Evolutionary conservation across 2,888 invertebrate species (phyloP), one percentile per base, ranked within the genome.

Genomic region (Tinea trinotella): DNA sequence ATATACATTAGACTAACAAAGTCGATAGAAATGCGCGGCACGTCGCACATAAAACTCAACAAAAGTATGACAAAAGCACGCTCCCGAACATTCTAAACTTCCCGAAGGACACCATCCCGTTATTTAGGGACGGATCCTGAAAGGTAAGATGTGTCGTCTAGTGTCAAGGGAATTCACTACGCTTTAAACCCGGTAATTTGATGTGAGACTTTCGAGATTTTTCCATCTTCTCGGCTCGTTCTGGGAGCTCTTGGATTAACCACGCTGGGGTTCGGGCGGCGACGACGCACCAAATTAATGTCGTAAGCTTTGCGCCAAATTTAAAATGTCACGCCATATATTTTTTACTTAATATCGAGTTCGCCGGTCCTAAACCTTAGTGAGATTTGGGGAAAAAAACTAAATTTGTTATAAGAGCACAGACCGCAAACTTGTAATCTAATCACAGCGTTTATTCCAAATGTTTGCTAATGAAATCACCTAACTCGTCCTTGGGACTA

Each of bases 171-270:
- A 79, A 78, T 82, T 76, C 72, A 71, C 74, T 74, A 71, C 75
- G 75, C 76, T 83, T 83, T 82, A 84, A 82, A 81, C 74, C 79
- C 74, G 80, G 83, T 83, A 84, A 84, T 83, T 83, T 83, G 81
- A 82, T 80, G 81, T 71, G 81, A 82, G 80, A 74, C 76, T 81
- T 81, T 75, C 70, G 74, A 81, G 83, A 83, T 82, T 81, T 82
- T 82, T 79, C 79, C 80, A 79, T 81, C 78, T 82, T 77, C 70
- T 67, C 70, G 76, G 70, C 74, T 74, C 76, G 78, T 78, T 76
- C 68, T 63, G 75, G 77, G 76, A 76, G 71, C 73, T 66, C 70
- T 72, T 71, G 79, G 81, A 82, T 81, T 80, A 79, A 78, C 76
- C 75, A 77, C 76, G 80, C 78, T 76, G 76, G 71, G 71, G 65